Conservation (phyloP, 2,797 vertebrate species). For the Periparus ater region DNA sequence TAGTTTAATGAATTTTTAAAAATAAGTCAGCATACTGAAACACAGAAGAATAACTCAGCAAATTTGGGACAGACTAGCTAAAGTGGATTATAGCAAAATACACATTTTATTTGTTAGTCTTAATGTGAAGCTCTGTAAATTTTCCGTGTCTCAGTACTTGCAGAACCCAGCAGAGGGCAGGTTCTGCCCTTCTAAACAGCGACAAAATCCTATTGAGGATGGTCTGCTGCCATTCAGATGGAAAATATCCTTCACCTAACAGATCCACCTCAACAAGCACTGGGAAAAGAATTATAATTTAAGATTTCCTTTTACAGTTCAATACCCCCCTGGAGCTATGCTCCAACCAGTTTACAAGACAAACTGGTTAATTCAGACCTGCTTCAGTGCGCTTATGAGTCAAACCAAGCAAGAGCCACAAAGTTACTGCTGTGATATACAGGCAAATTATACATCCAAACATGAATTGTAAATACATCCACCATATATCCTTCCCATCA, state of each 20-base stretch:
- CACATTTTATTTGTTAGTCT: neutral
- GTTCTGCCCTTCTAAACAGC: slow-evolving; percentile 29
- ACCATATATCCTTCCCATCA: neutral
- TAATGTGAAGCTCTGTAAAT: neutral
- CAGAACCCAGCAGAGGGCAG: slow-evolving; percentile 73
- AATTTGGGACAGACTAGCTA: neutral
- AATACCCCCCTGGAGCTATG: neutral
- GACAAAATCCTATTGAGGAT: fast-evolving
- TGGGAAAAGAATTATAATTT: neutral
- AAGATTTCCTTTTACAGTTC: neutral
- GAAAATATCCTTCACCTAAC: neutral
- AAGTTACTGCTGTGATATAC: neutral
- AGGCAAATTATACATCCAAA: neutral
- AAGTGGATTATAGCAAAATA: neutral
- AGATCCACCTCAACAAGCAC: neutral
- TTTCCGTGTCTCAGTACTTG: neutral
- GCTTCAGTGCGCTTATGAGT: neutral
- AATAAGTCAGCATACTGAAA: neutral
- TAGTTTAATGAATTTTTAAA: neutral
- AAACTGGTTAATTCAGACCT: neutral
- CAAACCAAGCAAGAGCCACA: neutral
- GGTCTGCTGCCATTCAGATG: fast-evolving
- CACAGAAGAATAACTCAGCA: fast-evolving
- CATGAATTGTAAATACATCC: neutral
- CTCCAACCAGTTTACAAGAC: neutral